Evolutionary conservation across 2,113 vertebrate genomes (phyloP).

Genomic region (Rhinopomastus cyanomelas): DNA sequence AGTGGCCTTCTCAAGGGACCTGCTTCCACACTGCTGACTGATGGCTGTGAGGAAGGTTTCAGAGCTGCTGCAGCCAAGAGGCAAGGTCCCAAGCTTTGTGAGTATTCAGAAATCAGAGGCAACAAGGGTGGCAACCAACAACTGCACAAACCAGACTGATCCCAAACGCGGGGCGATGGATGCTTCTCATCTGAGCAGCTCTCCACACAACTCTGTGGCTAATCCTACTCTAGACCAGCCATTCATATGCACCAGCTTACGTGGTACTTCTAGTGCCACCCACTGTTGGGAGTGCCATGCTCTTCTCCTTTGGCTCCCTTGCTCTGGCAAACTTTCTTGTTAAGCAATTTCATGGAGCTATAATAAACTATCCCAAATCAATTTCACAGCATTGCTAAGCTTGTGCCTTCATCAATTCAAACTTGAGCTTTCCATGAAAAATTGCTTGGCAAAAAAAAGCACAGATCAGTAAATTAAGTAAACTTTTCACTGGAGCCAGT

Average conservation of each 20-base stretch:
- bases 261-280: neutral
- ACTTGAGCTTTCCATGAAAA: conserved; percentile 20
- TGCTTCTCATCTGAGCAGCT: neutral
- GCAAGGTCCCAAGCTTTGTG: neutral
- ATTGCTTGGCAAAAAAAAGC: conserved; percentile 11
- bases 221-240: neutral
- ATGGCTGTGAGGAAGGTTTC: neutral
- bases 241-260: neutral
- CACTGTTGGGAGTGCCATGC: neutral
- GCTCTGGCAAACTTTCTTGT: neutral
- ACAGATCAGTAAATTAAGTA: neutral
- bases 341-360: conserved; percentile 38
- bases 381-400: conserved; percentile 46
- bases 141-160: neutral
- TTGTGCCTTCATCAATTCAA: conserved; percentile 10
- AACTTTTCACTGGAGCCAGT: neutral
- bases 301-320: neutral
- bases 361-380: conserved; percentile 44
- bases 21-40: neutral
- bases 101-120: neutral
- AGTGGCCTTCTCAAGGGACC: conserved; percentile 14
- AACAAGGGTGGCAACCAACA: neutral
- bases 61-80: neutral
- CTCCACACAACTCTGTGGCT: neutral
- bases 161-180: neutral